Percentiles rank a stretch among this genome's conserved stretches.
Evolutionary conservation across 35 echinoderm and acorn worm genomes (phyloP).

Genomic region (Eucidaris tribuloides): DNA sequence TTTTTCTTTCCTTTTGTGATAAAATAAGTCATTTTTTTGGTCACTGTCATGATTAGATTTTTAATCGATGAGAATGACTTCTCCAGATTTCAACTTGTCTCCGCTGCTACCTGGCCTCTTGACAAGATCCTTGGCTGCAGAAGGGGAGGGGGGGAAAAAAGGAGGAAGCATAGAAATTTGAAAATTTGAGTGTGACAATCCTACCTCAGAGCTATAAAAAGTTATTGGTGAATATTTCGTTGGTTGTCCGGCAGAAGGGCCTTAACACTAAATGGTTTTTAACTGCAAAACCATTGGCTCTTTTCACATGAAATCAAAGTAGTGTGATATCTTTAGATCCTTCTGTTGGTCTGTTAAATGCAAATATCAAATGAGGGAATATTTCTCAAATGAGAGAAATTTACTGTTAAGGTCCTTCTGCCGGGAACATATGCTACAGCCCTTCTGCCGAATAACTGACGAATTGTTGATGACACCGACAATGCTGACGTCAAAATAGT

Average conservation of each 20-base stretch:
- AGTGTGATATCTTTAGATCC: no score
- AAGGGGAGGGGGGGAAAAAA: background rate
- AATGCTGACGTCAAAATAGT: no score
- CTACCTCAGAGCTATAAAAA: background rate
- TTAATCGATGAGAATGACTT: constrained; percentile 15
- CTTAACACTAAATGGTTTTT: background rate
- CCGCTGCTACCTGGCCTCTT: background rate
- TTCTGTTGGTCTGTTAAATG: no score
- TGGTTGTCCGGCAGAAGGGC: background rate
- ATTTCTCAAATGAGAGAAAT: no score
- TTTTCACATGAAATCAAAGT: background rate
- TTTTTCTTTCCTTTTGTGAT: no score
- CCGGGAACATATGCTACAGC: no score
- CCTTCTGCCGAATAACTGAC: no score
- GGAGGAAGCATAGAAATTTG: background rate
- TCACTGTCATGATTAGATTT: no score
- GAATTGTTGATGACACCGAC: no score
- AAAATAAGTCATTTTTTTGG: no score
- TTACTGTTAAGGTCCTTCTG: no score
- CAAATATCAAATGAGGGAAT: no score
- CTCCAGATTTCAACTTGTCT: background rate
- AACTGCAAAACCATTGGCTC: background rate
- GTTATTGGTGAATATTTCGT: background rate
- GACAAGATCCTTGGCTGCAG: background rate
- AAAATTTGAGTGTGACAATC: background rate